A percentile compares a stretch with the other conserved stretches of the same genome.
Conservation (phyloP, 2,888 invertebrate genomes). For the Micoletzkya japonica region DNA sequence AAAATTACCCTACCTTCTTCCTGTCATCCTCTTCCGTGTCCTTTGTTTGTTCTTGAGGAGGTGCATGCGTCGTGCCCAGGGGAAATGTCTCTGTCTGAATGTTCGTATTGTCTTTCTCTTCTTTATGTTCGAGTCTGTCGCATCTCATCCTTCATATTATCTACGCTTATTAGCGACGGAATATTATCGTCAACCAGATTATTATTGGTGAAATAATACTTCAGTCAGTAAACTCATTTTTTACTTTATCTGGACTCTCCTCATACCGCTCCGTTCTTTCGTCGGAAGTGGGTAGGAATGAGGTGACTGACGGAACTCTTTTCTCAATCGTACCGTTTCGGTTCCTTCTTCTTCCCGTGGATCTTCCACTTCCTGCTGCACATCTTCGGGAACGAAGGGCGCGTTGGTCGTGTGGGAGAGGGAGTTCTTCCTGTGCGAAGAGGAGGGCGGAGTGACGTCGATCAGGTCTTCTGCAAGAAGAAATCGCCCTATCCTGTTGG, state of each 20-base stretch:
- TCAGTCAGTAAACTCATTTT: too few relatives aligned
- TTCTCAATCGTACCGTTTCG: neutral
- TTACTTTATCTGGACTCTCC: too few relatives aligned
- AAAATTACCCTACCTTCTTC: conserved; percentile 6
- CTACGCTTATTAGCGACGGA: too few relatives aligned
- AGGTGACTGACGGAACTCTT: too few relatives aligned
- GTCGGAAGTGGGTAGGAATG: too few relatives aligned
- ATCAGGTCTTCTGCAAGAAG: conserved; percentile 18
- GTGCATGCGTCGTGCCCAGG: neutral
- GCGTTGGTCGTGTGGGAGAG: conserved; percentile 9
- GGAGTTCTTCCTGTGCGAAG: conserved; percentile 9
- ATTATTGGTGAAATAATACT: too few relatives aligned
- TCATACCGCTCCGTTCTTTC: too few relatives aligned
- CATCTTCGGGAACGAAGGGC: neutral
- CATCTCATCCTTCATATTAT: too few relatives aligned
- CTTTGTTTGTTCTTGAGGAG: neutral
- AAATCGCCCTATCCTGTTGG: too few relatives aligned
- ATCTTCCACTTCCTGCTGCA: neutral
- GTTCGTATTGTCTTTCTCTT: too few relatives aligned
- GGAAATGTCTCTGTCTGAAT: neutral
- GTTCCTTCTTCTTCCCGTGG: neutral
- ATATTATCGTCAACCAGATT: too few relatives aligned
- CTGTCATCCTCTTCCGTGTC: conserved; percentile 16
- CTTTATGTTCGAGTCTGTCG: too few relatives aligned
- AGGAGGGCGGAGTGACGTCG: conserved; percentile 13